A percentile compares a stretch with the other conserved stretches of the same genome.
phyloP scores from a whole-genome alignment of 2,113 vertebrate genomes.

The Coturnix japonica region DNA sequence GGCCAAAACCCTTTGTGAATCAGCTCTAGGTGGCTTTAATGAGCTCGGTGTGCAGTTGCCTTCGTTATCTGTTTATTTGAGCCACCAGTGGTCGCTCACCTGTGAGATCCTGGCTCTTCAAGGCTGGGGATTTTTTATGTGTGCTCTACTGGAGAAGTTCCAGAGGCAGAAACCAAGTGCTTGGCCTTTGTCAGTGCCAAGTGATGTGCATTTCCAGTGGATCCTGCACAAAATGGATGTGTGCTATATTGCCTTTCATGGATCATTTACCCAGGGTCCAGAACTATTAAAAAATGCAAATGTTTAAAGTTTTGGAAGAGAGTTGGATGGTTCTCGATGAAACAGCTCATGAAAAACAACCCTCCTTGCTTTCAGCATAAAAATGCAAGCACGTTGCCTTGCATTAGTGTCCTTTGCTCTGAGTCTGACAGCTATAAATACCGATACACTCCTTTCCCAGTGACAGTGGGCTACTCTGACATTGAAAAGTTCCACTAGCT shows the following conservation, averaged over 20 bases:
- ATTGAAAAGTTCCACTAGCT: neutral
- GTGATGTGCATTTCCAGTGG: neutral
- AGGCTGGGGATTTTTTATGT: neutral
- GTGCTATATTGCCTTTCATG: neutral
- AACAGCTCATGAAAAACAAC: neutral
- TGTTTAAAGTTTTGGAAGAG: neutral
- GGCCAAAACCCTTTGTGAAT: neutral
- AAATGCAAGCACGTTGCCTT: neutral
- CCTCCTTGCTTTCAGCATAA: neutral
- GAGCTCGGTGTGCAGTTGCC: neutral
- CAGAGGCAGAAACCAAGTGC: neutral
- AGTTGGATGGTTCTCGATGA: neutral
- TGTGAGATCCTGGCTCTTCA: neutral
- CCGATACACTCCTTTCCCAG: neutral
- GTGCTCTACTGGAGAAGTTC: neutral
- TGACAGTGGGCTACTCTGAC: neutral
- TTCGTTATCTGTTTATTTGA: fast-evolving
- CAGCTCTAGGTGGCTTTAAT: fast-evolving
- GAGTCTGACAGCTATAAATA: neutral
- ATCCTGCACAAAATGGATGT: neutral
- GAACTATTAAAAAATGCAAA: slow-evolving; percentile 16
- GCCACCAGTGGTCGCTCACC: fast-evolving
- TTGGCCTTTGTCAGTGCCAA: neutral
- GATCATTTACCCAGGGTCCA: neutral
- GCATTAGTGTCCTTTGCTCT: neutral